Conservation (phyloP, 2,797 vertebrate genomes). For the Takifugu ocellatus region DNA sequence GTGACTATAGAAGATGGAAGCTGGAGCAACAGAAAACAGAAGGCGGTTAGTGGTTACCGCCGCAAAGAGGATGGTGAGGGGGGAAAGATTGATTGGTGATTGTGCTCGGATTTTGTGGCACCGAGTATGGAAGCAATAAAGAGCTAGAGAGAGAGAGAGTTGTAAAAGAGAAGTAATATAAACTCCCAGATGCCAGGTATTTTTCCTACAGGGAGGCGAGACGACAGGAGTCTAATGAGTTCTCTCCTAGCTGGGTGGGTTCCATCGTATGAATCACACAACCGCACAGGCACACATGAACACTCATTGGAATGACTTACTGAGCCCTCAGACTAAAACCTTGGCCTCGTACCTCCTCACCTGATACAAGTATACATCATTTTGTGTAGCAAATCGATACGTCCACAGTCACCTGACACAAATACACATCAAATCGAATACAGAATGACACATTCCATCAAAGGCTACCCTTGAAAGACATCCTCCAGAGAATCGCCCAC, state of each 20-base stretch:
- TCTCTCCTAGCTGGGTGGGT: constrained; percentile 56
- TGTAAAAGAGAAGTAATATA: constrained; percentile 68
- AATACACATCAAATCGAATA: constrained; percentile 49
- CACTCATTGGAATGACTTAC: constrained; percentile 57
- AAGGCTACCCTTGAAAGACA: constrained; percentile 40
- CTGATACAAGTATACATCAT: constrained; percentile 50
- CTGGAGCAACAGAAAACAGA: constrained; percentile 33
- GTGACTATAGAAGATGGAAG: constrained; percentile 31
- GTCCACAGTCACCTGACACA: constrained; percentile 42
- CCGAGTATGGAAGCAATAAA: constrained; percentile 66
- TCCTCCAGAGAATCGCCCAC: constrained; percentile 36
- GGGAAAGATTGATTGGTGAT: constrained; percentile 72
- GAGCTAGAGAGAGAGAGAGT: constrained; percentile 31
- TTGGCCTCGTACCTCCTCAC: constrained; percentile 52
- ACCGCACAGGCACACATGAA: constrained; percentile 8
- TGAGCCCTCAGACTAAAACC: constrained; percentile 53
- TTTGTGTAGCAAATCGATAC: constrained; percentile 40
- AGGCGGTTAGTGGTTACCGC: constrained; percentile 51
- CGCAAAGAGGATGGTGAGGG: constrained; percentile 42
- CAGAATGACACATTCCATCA: constrained; percentile 41
- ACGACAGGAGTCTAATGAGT: constrained; percentile 69
- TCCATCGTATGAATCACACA: constrained; percentile 66
- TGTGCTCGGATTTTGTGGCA: constrained; percentile 65
- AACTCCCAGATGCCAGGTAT: constrained; percentile 69
- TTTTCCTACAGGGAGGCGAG: constrained; percentile 65